A percentile compares a stretch with the other conserved stretches of the same genome.
Evolutionary conservation across 1,140 invertebrate species (phyloP).

Genomic region (Procambarus virginalis): DNA sequence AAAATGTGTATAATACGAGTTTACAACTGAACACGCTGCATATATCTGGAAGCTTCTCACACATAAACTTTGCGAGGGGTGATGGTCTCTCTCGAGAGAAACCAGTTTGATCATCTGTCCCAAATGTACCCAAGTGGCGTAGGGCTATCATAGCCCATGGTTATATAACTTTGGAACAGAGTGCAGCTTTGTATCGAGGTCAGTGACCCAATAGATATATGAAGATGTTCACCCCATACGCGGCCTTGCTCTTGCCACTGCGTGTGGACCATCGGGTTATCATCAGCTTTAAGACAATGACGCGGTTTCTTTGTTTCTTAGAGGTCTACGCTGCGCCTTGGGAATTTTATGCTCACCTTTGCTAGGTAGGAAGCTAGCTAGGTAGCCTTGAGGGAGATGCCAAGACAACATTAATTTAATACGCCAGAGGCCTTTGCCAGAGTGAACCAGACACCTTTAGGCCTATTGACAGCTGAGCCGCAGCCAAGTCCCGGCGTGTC

Average conservation of each 20-base stretch:
- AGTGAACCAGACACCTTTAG: conserved; percentile 51
- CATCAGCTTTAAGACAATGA: neutral
- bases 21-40: neutral
- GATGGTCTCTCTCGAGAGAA: too few relatives aligned
- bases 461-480: conserved; percentile 55
- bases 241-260: neutral
- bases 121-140: neutral
- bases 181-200: neutral
- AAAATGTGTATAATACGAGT: neutral
- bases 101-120: too few relatives aligned
- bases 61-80: too few relatives aligned
- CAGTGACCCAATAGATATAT: neutral
- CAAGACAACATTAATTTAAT: conserved; percentile 15
- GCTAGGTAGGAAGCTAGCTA: neutral
- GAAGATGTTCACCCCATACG: neutral
- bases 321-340: neutral
- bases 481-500: conserved; percentile 42
- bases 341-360: neutral
- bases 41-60: neutral
- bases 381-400: conserved; percentile 31
- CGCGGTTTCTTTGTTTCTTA: neutral
- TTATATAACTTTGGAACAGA: conserved; percentile 10
- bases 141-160: too few relatives aligned
- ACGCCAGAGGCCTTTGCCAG: conserved; percentile 4
- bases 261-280: neutral